Evolutionary conservation across 2,888 invertebrate species (phyloP), one percentile per base, ranked within the genome.

Genomic region (Yponomeuta malinellus): DNA sequence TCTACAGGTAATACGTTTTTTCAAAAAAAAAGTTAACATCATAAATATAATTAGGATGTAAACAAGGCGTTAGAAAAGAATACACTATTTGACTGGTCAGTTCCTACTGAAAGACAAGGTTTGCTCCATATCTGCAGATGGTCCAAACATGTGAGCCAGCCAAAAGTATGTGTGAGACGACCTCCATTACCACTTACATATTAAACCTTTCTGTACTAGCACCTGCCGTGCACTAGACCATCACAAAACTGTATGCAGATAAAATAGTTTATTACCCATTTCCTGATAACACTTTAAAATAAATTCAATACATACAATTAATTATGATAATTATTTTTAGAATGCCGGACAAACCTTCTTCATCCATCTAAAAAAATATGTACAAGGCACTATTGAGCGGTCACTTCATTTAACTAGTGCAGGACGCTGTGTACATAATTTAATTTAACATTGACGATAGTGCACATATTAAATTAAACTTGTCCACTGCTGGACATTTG

Each of bases 141-240:
- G 96, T 95, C 94, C 75, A 95, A 95, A 81, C 95, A 96, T 79
- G 85, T 97, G 79, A 94, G 95, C 72, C 93, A 95, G 72, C 92
- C 94, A 0, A 92, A 89, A 79, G 87, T 96, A n/a, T 93, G 95
- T 74, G 75, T 78, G 0, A 80, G 74, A 70, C 78, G 81, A 68
- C 76, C 82, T 2, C 88, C 88, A 0, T 74, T 91, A 33, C 79
- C 78, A 29, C 74, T 92, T 9, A 88, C 59, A 83, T 87, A 15
- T 75, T 92, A 63, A 82, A 78, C 29, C 79, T 92, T 65, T 81
- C 85, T 48, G 75, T 87, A 37, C 77, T 87, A 48, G 89, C 90
- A 12, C 91, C 90, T 0, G 82, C 84, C n/a, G 85, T 82, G 68
- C 89, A 90, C 78, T 91, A 78, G 52, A 33, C 12, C 83, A 69